Evolutionary conservation across 2,113 vertebrate genomes (phyloP).

Genomic region (Sceloporus undulatus): DNA sequence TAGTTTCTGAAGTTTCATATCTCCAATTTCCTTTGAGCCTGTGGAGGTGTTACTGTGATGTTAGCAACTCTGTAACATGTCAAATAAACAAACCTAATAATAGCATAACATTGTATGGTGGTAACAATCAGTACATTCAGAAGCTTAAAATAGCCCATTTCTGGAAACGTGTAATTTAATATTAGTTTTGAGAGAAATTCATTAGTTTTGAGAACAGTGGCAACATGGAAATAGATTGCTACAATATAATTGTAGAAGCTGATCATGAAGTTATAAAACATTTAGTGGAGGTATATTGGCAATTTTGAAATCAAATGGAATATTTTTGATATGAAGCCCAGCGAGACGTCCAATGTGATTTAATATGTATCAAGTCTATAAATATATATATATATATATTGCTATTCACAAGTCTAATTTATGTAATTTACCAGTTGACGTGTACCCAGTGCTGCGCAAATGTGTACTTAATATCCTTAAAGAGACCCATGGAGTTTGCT

Average conservation of each 20-base stretch:
- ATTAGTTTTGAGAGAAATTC: slow-evolving; percentile 20
- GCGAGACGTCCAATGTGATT: background rate
- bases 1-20: slow-evolving; percentile 5
- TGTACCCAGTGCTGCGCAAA: too few relatives aligned
- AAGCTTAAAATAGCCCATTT: slow-evolving; percentile 24
- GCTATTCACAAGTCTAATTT: background rate
- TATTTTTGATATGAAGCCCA: background rate
- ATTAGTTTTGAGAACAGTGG: slow-evolving; percentile 21
- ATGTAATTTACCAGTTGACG: background rate
- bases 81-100: slow-evolving; percentile 37
- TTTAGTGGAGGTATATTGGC: background rate
- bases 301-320: background rate
- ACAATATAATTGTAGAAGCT: slow-evolving; percentile 24
- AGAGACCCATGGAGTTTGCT: too few relatives aligned
- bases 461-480: too few relatives aligned
- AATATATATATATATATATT: background rate
- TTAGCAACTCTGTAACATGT: slow-evolving; percentile 35
- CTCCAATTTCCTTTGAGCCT: slow-evolving; percentile 33
- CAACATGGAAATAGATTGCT: slow-evolving; percentile 12
- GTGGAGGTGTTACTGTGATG: slow-evolving; percentile 34
- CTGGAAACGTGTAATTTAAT: slow-evolving; percentile 24
- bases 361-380: background rate
- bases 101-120: slow-evolving; percentile 14
- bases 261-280: slow-evolving; percentile 18
- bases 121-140: slow-evolving; percentile 24